A percentile compares a stretch with the other conserved stretches of the same genome.
Conservation (phyloP, 1,140 invertebrate species). For the Bombyx mori region ASM3026992v2 NC_085128.1:5692001-5692500, state of each 20-base stretch:
- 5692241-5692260: no score
- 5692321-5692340: conserved; percentile 37
- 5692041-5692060: not conserved
- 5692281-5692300: not conserved
- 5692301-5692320: conserved; percentile 18
- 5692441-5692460: conserved; percentile 9
- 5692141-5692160: no score
- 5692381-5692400: conserved; percentile 24
- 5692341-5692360: conserved; percentile 26
- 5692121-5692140: no score
- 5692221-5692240: no score
- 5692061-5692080: no score
- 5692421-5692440: conserved; percentile 29
- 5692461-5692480: conserved; percentile 26
- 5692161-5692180: not conserved
- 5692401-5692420: conserved; percentile 26
- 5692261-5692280: not conserved
- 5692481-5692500: conserved; percentile 18
- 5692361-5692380: conserved; percentile 29
- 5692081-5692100: no score
- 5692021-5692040: not conserved
- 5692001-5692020: no score
- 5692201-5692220: not conserved
- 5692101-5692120: no score
- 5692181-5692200: not conserved